Evolutionary conservation across 2,113 vertebrate genomes (phyloP).

Genomic region (Gymnocephalus cernua): DNA sequence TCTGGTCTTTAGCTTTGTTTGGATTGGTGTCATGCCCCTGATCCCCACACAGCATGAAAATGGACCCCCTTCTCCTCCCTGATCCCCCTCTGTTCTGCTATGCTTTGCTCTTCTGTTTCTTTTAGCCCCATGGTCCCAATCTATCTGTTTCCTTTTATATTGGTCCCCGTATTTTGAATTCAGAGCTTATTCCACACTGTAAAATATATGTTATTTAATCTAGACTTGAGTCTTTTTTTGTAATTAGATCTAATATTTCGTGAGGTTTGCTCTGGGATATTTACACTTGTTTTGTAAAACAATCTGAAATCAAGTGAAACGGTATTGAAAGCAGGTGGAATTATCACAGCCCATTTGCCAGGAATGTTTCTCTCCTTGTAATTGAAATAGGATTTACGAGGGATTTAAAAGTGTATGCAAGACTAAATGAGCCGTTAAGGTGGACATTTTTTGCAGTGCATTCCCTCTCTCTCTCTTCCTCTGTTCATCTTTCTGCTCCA

Average conservation of each 20-base stretch:
- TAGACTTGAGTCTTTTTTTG: not conserved
- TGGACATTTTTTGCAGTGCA: conserved; percentile 41
- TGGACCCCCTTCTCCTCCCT: conserved; percentile 37
- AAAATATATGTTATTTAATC: not conserved
- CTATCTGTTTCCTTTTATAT: not conserved
- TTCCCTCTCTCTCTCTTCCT: conserved; percentile 13
- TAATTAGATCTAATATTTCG: not conserved
- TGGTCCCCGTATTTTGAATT: conserved; percentile 10
- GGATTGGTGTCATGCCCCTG: conserved; percentile 80
- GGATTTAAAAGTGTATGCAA: conserved; percentile 40
- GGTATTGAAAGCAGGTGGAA: conserved; percentile 31
- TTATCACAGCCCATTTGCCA: conserved; percentile 47
- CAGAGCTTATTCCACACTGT: not conserved
- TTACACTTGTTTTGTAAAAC: conserved; percentile 35
- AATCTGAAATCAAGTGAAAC: conserved; percentile 1
- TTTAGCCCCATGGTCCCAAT: conserved; percentile 30
- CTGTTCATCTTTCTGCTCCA: conserved; percentile 65
- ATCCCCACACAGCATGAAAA: conserved; percentile 63
- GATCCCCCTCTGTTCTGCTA: conserved; percentile 33
- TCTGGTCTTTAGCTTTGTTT: conserved; percentile 76
- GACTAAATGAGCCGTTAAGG: conserved; percentile 50
- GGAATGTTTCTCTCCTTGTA: conserved; percentile 36
- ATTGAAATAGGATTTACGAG: conserved; percentile 56
- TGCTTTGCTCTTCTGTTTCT: conserved; percentile 31
- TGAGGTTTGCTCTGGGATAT: conserved; percentile 7